phyloP scores from a whole-genome alignment of 2,797 vertebrate genomes.

The Sarcoramphus papa region DNA sequence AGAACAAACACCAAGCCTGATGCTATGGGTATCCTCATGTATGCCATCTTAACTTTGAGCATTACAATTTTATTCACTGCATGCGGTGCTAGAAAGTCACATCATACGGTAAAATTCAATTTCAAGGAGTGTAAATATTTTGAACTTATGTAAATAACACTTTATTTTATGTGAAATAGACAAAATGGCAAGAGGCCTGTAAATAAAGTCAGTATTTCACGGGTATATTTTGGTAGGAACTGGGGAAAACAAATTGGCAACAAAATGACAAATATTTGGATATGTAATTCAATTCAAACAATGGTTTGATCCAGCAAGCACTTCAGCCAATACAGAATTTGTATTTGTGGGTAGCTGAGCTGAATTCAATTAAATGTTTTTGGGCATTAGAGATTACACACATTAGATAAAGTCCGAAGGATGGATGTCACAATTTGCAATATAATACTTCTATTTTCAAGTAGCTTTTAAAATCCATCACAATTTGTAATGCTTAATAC shows the following conservation, averaged over 20 bases:
- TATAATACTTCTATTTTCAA: not conserved
- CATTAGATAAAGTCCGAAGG: not conserved
- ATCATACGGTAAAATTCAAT: not conserved
- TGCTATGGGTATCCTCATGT: not conserved
- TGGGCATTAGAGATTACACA: not conserved
- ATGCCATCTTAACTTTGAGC: not conserved
- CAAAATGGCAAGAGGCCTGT: not conserved
- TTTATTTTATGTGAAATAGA: not conserved
- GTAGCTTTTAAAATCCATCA: not conserved
- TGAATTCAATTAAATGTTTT: not conserved
- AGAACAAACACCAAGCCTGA: not conserved
- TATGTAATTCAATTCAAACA: slow-evolving; percentile 2
- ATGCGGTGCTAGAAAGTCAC: not conserved
- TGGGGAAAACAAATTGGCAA: not conserved
- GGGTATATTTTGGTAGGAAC: not conserved
- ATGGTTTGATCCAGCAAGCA: not conserved
- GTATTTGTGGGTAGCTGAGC: not conserved
- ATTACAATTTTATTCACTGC: not conserved
- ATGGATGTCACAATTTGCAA: not conserved
- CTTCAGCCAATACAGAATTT: not conserved
- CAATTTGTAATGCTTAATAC: not conserved
- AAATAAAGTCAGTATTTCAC: not conserved
- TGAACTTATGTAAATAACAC: not conserved
- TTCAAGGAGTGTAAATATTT: slow-evolving; percentile 1
- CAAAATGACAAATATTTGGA: slow-evolving; percentile 39